Base-by-base conservation (phyloP, 1,140 invertebrate genomes). In the Drosophila mojavensis region DNA sequence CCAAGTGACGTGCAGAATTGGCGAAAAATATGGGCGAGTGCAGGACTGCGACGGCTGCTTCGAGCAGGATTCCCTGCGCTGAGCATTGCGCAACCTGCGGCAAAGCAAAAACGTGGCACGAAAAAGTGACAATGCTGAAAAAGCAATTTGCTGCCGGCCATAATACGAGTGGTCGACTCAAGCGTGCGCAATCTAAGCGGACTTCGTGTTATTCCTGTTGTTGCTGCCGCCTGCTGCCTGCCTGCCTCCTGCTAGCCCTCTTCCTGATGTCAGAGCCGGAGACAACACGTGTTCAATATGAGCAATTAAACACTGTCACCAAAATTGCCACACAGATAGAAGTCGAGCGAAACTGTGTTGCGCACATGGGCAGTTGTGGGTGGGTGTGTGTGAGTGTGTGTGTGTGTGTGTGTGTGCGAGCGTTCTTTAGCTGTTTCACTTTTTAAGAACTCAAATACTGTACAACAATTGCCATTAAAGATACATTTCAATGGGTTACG, bases 231-330 rank as follows among this genome's bases (percentile, higher is more conserved):
- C 17, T 17, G 17, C 17, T 17, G 17, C 17, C 17, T 17, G 17
- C 11, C 13, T 11, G 3, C 24, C 54, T 48, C 11, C 36, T 47
- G 58, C 39, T 56, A 50, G 53, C 55, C 26, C 41, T 68, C 17
- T 60, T 63, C 43, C 53, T 65, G 51, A 43, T 62, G 33, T 65
- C 41, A 30, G 56, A 13, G 51, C 55, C 60, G 70, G 67, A 61
- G 55, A 65, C 69, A 80, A 89, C 84, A 88, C 84, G 84, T 88
- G 84, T 89, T 88, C 84, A 81, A 89, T 89, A 90, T 90, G 78
- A 89, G 81, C 84, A 89, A 89, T 89, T 89, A 89, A 89, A 84
- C 84, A 89, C 80, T 85, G 85, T 90, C 84, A 79, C 81, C 75
- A 89, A 83, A 84, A 70, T 84, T 70, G 73, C 41, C 67, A 77